Evolutionary conservation across 2,888 invertebrate genomes (phyloP), one percentile per base, ranked within the genome.

Genomic region (Andrena bicolor): DNA sequence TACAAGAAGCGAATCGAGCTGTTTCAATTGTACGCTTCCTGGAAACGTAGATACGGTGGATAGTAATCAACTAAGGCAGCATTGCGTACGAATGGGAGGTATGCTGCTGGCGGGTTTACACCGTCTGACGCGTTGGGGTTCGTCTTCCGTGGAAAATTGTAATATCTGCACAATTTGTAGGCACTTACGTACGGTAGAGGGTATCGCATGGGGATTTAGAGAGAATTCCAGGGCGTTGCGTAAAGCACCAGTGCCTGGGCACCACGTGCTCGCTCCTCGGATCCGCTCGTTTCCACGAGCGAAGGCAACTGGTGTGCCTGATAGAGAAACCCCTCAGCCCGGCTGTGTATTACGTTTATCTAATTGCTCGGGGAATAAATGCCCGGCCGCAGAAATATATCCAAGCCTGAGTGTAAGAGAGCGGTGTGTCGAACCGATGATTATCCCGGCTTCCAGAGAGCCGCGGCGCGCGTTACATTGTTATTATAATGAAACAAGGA

Each of bases 401-500:
- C 82, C 74, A 66, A 56, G 41, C 65, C 74, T 65, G 53, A 61
- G 70, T 53, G 51, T 23, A n/a, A 51, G 35, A n/a, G 28, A 60
- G 64, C 74, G 74, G 53, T 71, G 84, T 69, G 86, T 87, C 90
- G 90, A 91, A 90, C 91, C 89, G 83, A 86, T 91, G 84, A 91
- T 91, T 91, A 91, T 91, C 88, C 78, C 82, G 76, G 84, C 80
- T 82, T 86, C 83, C 80, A 78, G 73, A 77, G 84, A 76, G 80
- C 82, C 89, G 90, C 86, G 82, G 83, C 87, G 86, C 88, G 89
- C 90, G 89, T 92, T 92, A 92, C 91, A 93, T 93, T 93, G 93
- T 93, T 93, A 93, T 93, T 93, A 93, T 93, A 93, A 93, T 93
- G 93, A 92, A 88, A 92, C 90, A 90, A 90, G 91, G 91, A 93